phyloP scores from a whole-genome alignment of 2,888 invertebrate genomes.

The Drosophila neoperkinsi region DNA sequence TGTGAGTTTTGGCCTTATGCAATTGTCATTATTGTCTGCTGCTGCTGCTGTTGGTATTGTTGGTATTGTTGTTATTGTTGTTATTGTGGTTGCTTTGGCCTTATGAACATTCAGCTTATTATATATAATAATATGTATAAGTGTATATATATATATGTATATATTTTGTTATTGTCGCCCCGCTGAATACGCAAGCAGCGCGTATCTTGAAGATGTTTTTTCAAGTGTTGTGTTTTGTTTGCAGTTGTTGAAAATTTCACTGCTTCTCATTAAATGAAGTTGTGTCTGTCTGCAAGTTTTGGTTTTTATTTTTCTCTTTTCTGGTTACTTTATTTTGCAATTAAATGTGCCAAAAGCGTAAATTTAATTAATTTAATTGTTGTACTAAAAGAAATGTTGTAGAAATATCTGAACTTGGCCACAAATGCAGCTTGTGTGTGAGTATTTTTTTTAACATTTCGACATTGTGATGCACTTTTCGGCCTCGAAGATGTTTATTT shows the following conservation, averaged over 20 bases:
- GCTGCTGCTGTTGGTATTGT: neutral
- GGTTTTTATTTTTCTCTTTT: neutral
- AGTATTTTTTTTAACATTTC: conserved; percentile 20
- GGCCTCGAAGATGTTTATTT: neutral
- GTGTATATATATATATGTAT: conserved; percentile 1
- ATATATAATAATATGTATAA: neutral
- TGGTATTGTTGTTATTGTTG: neutral
- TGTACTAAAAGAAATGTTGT: conserved; percentile 46
- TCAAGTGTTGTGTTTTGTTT: conserved; percentile 36
- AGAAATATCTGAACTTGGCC: conserved; percentile 53
- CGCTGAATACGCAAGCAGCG: conserved; percentile 31
- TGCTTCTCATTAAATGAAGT: conserved; percentile 50
- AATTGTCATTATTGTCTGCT: conserved; percentile 55
- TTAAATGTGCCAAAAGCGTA: conserved; percentile 74
- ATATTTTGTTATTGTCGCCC: conserved; percentile 37
- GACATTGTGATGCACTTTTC: conserved; percentile 7
- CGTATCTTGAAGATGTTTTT: conserved; percentile 51
- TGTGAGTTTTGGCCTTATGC: conserved; percentile 51
- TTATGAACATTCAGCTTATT: conserved; percentile 48
- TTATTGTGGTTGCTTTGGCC: conserved; percentile 36
- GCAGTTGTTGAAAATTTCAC: conserved; percentile 51
- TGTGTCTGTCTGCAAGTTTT: conserved; percentile 25
- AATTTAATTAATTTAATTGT: conserved; percentile 76
- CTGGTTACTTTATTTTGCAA: conserved; percentile 19
- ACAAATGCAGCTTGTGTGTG: conserved; percentile 11